Percentiles rank a stretch among this genome's conserved stretches.
These are phyloP conservation scores for Exaiptasia diaphana DNA, from an alignment of 64 coral and sea anemone species.

Conservation along the genomic window DNA sequence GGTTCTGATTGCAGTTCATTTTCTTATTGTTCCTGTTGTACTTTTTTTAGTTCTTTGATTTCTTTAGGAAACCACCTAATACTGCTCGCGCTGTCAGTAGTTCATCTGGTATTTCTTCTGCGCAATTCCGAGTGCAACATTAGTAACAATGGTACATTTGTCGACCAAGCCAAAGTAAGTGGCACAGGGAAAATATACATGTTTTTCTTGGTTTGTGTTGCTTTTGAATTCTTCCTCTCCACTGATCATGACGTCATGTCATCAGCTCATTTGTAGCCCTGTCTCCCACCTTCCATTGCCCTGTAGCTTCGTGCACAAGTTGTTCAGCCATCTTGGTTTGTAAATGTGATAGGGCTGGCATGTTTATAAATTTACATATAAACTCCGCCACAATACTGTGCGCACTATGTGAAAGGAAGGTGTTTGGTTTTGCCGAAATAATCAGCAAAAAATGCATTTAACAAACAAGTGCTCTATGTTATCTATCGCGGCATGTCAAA, in stretches of 20 bases:
- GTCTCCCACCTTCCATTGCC: background rate
- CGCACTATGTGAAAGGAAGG: too few species aligned
- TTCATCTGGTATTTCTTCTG: background rate
- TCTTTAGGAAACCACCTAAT: background rate
- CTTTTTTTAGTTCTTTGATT: background rate
- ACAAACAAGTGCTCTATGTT: background rate
- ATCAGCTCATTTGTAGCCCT: background rate
- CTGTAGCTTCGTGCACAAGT: slow-evolving; percentile 7
- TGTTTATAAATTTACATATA: background rate
- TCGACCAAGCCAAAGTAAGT: background rate
- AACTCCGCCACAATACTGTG: slow-evolving; percentile 18
- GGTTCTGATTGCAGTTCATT: background rate
- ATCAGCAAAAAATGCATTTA: background rate
- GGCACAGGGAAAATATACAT: background rate
- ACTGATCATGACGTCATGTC: slow-evolving; percentile 37
- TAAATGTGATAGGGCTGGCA: slow-evolving; percentile 16
- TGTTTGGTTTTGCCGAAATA: background rate
- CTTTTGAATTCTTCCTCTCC: slow-evolving; percentile 24
- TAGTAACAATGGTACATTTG: background rate
- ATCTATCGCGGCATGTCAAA: background rate
- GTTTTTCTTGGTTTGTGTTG: background rate
- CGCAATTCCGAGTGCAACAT: slow-evolving; percentile 1
- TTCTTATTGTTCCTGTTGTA: background rate
- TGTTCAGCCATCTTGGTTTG: background rate
- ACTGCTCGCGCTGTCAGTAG: background rate